A percentile compares a stretch with the other conserved stretches of the same genome.
Conservation (phyloP, 2,888 invertebrate species). For the Drosophila formosana region DNA sequence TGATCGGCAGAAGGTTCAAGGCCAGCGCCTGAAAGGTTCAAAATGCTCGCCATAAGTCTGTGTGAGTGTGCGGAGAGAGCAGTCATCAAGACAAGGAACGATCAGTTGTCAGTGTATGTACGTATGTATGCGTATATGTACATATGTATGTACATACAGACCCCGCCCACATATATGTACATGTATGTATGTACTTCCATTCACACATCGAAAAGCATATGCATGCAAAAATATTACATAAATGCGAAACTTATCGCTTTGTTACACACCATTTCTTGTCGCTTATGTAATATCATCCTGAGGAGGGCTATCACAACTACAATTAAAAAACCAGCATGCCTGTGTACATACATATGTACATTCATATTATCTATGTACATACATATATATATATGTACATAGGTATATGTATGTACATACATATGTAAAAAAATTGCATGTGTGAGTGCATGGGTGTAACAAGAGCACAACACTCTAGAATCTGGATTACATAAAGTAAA, state of each 20-base stretch:
- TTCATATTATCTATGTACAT: not conserved
- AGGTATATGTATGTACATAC: not conserved
- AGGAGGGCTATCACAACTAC: slow-evolving; percentile 37
- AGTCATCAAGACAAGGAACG: slow-evolving; percentile 29
- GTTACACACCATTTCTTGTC: slow-evolving; percentile 58
- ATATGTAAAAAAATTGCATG: slow-evolving; percentile 4
- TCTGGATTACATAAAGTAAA: slow-evolving; percentile 67
- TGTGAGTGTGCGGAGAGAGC: slow-evolving; percentile 25
- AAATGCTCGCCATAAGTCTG: slow-evolving; percentile 42
- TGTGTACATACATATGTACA: not conserved
- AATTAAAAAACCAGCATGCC: not conserved
- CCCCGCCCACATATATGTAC: slow-evolving; percentile 39
- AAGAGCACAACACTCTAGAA: slow-evolving; percentile 11
- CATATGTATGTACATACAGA: not conserved
- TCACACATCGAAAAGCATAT: not conserved
- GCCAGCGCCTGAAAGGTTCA: slow-evolving; percentile 75
- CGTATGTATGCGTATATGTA: not conserved
- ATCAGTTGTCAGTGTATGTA: slow-evolving; percentile 3
- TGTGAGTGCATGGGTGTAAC: not conserved
- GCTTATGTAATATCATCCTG: slow-evolving; percentile 72
- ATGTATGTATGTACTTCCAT: slow-evolving; percentile 10
- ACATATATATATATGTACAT: slow-evolving; percentile 15
- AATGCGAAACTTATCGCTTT: slow-evolving; percentile 57
- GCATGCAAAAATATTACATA: slow-evolving; percentile 32
- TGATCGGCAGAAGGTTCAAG: slow-evolving; percentile 74